Evolutionary conservation across 30 jellyfish, hydroid and myxozoan species (phyloP), one percentile per base, ranked within the genome.

Genomic region (Aurelia sp.): DNA sequence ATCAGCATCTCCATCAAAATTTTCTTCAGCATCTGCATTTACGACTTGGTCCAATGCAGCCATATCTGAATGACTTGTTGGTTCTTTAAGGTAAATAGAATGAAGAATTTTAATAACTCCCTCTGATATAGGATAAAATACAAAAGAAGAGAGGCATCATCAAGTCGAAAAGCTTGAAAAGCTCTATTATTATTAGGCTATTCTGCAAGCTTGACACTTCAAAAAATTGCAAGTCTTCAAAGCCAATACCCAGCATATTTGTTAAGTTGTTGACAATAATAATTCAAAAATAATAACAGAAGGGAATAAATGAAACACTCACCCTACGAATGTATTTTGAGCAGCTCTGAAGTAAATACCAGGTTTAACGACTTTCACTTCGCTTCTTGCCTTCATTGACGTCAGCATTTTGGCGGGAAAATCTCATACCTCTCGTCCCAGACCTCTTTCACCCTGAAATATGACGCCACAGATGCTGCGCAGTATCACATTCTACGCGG

Each of bases 11-110:
- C 68, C 88, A 18, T 69, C 85, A 62, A 90, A 72, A 8, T 78
- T 86, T 60, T 87, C 98, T 55, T 87, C 98, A 12, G 87, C 97
- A 60, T 96, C 99, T 4, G 99, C 99, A 74, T 94, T 89, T 22
- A 96, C 99, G 18, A 96, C 99, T 90, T 96, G 99, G 58, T 96
- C 99, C 86, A 95, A 15, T 13, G 82, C 86, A 48, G 92, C 92
- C 92, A 82, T 82, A 6, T 33, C 71, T 17, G 72, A 33, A 19
- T 4, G 18, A 11, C 8, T 70, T n/a, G 10, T 70, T n/a, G 10
- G 4, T 17, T 17, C 40, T 66, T 5, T 9, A 66, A 31, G 22
- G 21, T 66, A 17, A 17, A 6, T 5, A 0, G n/a, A 66, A 20
- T 15, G 5, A n/a, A 66, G 12, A 17, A 44, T 44, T 5, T n/a